Conservation (phyloP, 2,888 invertebrate species). For the Acanthosepion pharaonis region DNA sequence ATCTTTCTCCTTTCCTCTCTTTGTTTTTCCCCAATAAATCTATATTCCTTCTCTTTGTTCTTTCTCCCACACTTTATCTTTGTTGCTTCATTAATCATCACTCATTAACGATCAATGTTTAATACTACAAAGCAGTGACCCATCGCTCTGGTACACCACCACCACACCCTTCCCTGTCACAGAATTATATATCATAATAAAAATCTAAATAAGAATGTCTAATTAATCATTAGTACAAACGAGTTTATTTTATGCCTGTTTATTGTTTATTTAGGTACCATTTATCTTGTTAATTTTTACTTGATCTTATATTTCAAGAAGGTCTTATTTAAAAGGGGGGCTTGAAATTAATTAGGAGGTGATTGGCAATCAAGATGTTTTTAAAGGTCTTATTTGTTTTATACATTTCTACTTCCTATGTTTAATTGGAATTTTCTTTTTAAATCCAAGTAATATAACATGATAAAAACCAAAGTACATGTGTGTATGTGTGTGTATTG, state of each 20-base stretch:
- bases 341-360: too few relatives aligned
- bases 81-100: not conserved
- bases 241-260: not conserved
- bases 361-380: not conserved
- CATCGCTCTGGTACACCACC: not conserved
- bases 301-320: not conserved
- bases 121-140: not conserved
- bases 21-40: too few relatives aligned
- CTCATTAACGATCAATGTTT: not conserved
- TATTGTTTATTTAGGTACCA: not conserved
- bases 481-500: too few relatives aligned
- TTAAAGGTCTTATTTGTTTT: not conserved
- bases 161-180: not conserved
- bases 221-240: not conserved
- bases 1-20: not conserved
- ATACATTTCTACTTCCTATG: not conserved
- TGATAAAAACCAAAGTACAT: too few relatives aligned
- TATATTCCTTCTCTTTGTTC: too few relatives aligned
- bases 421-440: not conserved
- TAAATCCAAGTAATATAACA: too few relatives aligned
- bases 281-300: not conserved
- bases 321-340: too few relatives aligned
- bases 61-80: not conserved
- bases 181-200: not conserved
- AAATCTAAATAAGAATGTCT: not conserved